Percentiles rank a stretch among this genome's conserved stretches.
These are phyloP conservation scores for Sarcophaga caerulescens DNA, from an alignment of 2,888 invertebrate genomes.

Conservation along the genomic window DNA sequence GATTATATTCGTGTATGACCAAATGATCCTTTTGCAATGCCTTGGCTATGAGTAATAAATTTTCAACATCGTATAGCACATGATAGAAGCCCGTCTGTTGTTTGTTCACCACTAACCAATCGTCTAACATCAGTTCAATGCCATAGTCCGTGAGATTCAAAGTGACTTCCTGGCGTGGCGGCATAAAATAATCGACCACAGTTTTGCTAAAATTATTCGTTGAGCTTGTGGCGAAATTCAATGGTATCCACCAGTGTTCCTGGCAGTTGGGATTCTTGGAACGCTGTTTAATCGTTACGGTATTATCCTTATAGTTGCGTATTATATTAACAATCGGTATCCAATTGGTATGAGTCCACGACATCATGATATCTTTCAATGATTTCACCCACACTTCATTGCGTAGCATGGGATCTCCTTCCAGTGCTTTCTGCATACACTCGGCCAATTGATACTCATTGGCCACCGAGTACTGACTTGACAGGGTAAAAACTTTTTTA, in stretches of 20 bases:
- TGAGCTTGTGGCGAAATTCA: slow-evolving; percentile 77
- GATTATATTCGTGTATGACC: slow-evolving; percentile 87
- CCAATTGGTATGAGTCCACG: slow-evolving; percentile 85
- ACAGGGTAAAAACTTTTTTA: slow-evolving; percentile 74
- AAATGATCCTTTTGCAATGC: slow-evolving; percentile 84
- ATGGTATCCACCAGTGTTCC: slow-evolving; percentile 78
- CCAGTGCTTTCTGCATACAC: slow-evolving; percentile 73
- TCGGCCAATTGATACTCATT: slow-evolving; percentile 77
- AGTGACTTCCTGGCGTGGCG: slow-evolving; percentile 73
- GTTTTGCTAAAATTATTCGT: slow-evolving; percentile 75
- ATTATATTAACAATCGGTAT: slow-evolving; percentile 83
- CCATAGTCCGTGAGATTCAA: slow-evolving; percentile 73
- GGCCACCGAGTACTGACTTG: slow-evolving; percentile 78
- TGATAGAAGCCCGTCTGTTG: slow-evolving; percentile 82
- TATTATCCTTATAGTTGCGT: slow-evolving; percentile 81
- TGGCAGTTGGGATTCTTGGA: slow-evolving; percentile 71
- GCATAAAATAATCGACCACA: slow-evolving; percentile 76
- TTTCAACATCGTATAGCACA: slow-evolving; percentile 86
- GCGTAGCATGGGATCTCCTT: slow-evolving; percentile 71
- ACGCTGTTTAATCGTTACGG: slow-evolving; percentile 83
- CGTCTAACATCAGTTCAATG: slow-evolving; percentile 72
- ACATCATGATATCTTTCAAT: slow-evolving; percentile 83
- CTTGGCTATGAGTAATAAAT: slow-evolving; percentile 85
- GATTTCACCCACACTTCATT: slow-evolving; percentile 71
- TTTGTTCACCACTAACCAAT: slow-evolving; percentile 80